Evolutionary conservation across 2,888 invertebrate species (phyloP).

Genomic region (Aplocera efformata): DNA sequence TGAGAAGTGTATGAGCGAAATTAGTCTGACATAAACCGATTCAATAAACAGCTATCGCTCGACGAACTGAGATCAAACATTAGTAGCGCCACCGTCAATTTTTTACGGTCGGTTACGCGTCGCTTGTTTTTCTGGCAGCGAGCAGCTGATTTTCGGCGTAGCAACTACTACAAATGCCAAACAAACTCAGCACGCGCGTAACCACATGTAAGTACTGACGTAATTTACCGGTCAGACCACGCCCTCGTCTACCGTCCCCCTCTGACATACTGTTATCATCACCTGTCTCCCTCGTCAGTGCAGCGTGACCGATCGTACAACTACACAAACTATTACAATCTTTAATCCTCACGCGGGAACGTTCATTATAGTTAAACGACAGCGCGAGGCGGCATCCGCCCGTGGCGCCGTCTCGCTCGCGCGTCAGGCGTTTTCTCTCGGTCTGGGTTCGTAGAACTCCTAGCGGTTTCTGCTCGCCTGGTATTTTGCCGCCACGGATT

Average conservation of each 20-base stretch:
- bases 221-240: conserved; percentile 52
- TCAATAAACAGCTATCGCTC: conserved; percentile 3
- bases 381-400: conserved; percentile 31
- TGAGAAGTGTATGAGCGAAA: no score
- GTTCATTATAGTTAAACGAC: conserved; percentile 36
- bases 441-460: conserved; percentile 40
- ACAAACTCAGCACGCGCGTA: conserved; percentile 56
- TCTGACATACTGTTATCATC: conserved; percentile 36
- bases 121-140: conserved; percentile 46
- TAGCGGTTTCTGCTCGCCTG: conserved; percentile 60
- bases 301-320: conserved; percentile 52
- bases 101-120: conserved; percentile 32
- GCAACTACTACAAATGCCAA: conserved; percentile 55
- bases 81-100: conserved; percentile 23
- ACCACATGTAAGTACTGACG: conserved; percentile 69
- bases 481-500: conserved; percentile 78
- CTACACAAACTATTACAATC: conserved; percentile 35
- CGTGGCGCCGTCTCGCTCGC: conserved; percentile 40
- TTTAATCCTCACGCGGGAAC: conserved; percentile 33
- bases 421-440: conserved; percentile 42
- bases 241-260: conserved; percentile 52
- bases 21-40: background rate
- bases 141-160: conserved; percentile 75
- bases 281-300: conserved; percentile 51
- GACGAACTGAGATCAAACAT: conserved; percentile 7